phyloP scores from a whole-genome alignment of 2,888 invertebrate genomes.

The Drosophila kuntzei region DNA sequence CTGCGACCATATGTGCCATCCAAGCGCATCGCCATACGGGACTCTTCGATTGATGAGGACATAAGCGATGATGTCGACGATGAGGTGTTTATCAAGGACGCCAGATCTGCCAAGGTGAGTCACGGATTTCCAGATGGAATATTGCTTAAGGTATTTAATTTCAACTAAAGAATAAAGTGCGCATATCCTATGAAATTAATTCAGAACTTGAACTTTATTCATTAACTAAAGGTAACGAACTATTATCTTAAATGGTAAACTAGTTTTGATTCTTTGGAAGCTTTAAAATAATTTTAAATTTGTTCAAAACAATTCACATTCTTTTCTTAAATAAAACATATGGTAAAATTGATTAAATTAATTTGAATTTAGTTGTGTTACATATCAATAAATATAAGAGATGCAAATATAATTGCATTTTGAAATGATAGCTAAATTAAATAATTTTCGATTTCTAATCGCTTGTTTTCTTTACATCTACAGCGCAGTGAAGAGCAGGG shows the following conservation, averaged over 20 bases:
- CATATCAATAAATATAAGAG: not conserved
- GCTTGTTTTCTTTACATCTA: conserved; percentile 19
- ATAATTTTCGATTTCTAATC: not conserved
- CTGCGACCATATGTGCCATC: conserved; percentile 88
- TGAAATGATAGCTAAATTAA: not conserved
- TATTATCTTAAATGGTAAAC: not conserved
- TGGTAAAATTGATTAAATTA: not conserved
- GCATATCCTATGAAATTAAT: not conserved
- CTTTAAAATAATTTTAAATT: not conserved
- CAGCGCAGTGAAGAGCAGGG: conserved; percentile 89
- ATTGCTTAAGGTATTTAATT: not conserved
- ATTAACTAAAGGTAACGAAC: not conserved
- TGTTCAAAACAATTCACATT: not conserved
- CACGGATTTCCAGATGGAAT: not conserved
- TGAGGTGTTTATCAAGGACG: conserved; percentile 91
- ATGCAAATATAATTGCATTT: not conserved
- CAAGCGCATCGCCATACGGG: conserved; percentile 88
- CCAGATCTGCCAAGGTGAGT: conserved; percentile 88
- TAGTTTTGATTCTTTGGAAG: not conserved
- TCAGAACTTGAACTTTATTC: not conserved
- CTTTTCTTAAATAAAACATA: not conserved
- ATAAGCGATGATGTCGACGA: conserved; percentile 91
- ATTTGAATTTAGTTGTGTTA: not conserved
- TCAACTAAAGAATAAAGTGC: not conserved
- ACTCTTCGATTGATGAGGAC: conserved; percentile 89